A percentile compares a stretch with the other conserved stretches of the same genome.
These are phyloP conservation scores for Euclidia mi DNA, from an alignment of 2,888 invertebrate genomes.

Conservation along the genomic window DNA sequence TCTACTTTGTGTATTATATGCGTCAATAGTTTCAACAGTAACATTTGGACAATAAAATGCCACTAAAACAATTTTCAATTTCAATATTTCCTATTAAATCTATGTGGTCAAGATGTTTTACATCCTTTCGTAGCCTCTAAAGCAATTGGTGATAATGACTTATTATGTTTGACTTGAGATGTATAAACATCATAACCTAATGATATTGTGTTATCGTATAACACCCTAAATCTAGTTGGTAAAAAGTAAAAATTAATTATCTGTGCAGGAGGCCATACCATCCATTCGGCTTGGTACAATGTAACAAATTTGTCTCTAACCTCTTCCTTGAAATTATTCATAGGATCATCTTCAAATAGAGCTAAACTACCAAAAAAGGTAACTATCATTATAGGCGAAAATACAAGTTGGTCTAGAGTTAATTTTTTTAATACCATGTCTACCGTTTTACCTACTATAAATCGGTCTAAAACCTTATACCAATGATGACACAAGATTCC, in stretches of 20 bases:
- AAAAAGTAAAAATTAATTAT: slow-evolving; percentile 97
- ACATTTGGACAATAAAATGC: slow-evolving; percentile 37
- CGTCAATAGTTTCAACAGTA: neutral
- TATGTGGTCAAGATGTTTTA: slow-evolving; percentile 35
- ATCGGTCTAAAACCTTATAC: slow-evolving; percentile 95
- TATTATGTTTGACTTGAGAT: slow-evolving; percentile 94
- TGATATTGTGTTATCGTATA: slow-evolving; percentile 97
- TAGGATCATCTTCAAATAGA: slow-evolving; percentile 92
- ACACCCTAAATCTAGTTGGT: slow-evolving; percentile 95
- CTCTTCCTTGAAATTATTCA: slow-evolving; percentile 92
- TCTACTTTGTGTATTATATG: too few species aligned
- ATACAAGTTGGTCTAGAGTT: slow-evolving; percentile 95
- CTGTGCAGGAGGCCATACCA: slow-evolving; percentile 98
- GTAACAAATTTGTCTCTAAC: slow-evolving; percentile 93
- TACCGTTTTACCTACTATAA: slow-evolving; percentile 93
- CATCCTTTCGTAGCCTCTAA: slow-evolving; percentile 36
- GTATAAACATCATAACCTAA: slow-evolving; percentile 97
- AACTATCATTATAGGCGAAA: slow-evolving; percentile 95
- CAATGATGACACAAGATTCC: slow-evolving; percentile 97
- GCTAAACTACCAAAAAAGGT: slow-evolving; percentile 95
- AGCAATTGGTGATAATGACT: slow-evolving; percentile 55
- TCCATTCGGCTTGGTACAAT: slow-evolving; percentile 97
- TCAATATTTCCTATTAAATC: slow-evolving; percentile 23
- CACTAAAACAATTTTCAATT: slow-evolving; percentile 37
- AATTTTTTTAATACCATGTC: slow-evolving; percentile 94